Percentiles rank a stretch among this genome's conserved stretches.
Evolutionary conservation across 2,113 vertebrate genomes (phyloP).

Genomic region (Drymodes brunneopygia): DNA sequence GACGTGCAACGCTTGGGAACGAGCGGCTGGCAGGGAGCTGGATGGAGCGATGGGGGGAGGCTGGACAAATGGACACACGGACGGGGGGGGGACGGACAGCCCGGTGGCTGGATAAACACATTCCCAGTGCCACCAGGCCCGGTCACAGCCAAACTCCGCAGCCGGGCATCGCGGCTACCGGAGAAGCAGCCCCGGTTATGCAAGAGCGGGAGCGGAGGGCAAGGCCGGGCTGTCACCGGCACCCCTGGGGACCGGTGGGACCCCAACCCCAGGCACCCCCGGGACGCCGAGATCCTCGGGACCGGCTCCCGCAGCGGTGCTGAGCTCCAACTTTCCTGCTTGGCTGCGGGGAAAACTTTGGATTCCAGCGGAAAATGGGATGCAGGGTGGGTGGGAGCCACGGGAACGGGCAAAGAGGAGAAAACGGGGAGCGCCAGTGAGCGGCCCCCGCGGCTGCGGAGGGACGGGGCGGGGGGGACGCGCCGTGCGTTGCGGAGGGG

Average conservation of each 20-base stretch:
- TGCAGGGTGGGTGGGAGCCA: not conserved
- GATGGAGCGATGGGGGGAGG: not conserved
- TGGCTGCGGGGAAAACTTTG: not conserved
- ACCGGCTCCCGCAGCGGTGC: not conserved
- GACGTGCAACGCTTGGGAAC: slow-evolving; percentile 26
- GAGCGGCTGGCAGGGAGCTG: not conserved
- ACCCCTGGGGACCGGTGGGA: not conserved
- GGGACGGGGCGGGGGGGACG: not conserved
- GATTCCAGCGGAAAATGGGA: not conserved
- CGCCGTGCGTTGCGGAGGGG: not conserved
- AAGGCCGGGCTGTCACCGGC: not conserved
- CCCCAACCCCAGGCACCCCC: not conserved
- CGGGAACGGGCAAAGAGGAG: not conserved
- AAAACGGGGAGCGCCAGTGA: not conserved
- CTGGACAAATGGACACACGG: not conserved
- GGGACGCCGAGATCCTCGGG: not conserved
- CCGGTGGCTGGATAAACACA: not conserved
- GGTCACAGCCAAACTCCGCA: not conserved
- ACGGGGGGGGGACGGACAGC: not conserved
- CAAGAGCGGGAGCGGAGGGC: not conserved
- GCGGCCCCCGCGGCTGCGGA: not conserved
- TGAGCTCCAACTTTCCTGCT: not conserved
- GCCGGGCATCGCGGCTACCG: not conserved
- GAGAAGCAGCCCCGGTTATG: not conserved
- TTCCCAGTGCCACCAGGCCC: not conserved